These are phyloP conservation scores for Drosophila lacicola DNA, from an alignment of 2,888 invertebrate genomes.

Conservation along the genomic window DNA sequence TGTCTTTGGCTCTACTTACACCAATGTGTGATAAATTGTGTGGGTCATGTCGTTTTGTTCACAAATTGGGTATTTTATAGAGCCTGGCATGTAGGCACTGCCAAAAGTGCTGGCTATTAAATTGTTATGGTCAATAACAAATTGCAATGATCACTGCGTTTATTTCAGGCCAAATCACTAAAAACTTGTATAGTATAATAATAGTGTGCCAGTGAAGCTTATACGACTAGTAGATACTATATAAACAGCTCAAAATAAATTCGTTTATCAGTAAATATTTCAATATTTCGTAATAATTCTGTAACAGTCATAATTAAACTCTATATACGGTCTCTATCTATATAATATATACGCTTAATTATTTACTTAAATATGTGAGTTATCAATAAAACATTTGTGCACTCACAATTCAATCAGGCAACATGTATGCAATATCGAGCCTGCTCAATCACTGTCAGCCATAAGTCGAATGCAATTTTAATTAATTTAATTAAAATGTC, in stretches of 20 bases:
- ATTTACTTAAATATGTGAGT: neutral
- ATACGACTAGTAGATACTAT: neutral
- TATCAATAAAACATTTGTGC: neutral
- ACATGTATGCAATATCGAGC: neutral
- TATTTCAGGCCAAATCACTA: neutral
- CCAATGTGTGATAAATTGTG: constrained; percentile 25
- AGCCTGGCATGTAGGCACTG: neutral
- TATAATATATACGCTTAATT: neutral
- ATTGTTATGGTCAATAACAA: constrained; percentile 34
- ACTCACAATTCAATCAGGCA: neutral
- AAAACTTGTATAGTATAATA: neutral
- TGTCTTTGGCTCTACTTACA: constrained; percentile 13
- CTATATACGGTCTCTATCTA: too few relatives aligned
- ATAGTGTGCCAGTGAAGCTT: neutral
- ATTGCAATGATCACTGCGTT: constrained; percentile 5
- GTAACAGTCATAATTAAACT: too few relatives aligned
- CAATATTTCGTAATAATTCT: too few relatives aligned
- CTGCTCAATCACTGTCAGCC: constrained; percentile 26
- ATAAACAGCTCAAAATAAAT: neutral
- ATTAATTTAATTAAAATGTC: constrained; percentile 44
- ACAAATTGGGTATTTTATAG: constrained; percentile 22
- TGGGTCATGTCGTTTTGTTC: neutral
- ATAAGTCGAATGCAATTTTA: constrained; percentile 24
- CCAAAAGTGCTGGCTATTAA: constrained; percentile 12
- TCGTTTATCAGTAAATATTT: too few relatives aligned